A percentile compares a stretch with the other conserved stretches of the same genome.
These are phyloP conservation scores for Cricetomys ansorgei DNA, from an alignment of 2,113 vertebrate genomes.

Conservation along the genomic window DNA sequence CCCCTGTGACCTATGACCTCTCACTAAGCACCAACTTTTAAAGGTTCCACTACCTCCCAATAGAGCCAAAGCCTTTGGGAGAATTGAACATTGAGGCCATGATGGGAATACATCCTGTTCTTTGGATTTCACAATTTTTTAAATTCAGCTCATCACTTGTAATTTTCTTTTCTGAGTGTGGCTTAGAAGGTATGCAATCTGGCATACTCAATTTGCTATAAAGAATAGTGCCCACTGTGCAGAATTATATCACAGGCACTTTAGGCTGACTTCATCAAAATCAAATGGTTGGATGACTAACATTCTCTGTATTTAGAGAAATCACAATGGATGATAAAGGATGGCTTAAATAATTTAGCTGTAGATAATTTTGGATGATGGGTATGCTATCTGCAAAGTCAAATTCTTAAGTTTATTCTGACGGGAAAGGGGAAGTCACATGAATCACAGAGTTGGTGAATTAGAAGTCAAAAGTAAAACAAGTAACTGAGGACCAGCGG, in stretches of 20 bases:
- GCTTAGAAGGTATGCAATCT: neutral
- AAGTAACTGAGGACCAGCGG: neutral
- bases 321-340: neutral
- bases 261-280: conserved; percentile 52
- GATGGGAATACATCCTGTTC: neutral
- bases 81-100: neutral
- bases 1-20: too few species aligned
- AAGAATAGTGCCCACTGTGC: neutral
- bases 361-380: neutral
- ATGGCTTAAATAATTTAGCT: conserved; percentile 41
- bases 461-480: neutral
- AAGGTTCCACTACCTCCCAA: neutral
- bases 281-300: conserved; percentile 41
- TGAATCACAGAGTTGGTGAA: neutral
- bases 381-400: neutral
- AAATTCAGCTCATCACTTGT: conserved; percentile 29
- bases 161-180: neutral
- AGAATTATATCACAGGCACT: neutral
- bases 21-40: neutral
- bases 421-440: neutral
- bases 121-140: neutral
- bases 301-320: conserved; percentile 35
- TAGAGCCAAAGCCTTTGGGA: neutral
- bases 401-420: conserved; percentile 56
- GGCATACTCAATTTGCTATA: neutral